phyloP scores from a whole-genome alignment of 2,113 vertebrate species.

The Prunella himalayana region DNA sequence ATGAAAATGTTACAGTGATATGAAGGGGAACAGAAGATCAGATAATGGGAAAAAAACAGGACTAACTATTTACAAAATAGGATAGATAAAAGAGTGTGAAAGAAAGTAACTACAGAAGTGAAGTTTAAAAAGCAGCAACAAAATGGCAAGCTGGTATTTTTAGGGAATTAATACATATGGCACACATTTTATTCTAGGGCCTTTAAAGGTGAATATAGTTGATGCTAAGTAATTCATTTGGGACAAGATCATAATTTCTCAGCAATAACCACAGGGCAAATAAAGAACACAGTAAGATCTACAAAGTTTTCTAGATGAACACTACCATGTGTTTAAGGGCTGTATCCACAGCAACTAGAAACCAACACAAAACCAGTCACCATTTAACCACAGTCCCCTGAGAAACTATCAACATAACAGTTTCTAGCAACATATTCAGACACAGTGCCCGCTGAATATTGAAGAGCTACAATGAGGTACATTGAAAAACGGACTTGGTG shows the following conservation, averaged over 20 bases:
- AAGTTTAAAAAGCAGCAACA: not conserved
- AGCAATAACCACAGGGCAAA: not conserved
- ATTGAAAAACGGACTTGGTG: not conserved
- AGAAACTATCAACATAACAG: not conserved
- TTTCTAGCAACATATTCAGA: not conserved
- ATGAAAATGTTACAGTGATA: not conserved
- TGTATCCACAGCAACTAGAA: conserved; percentile 29
- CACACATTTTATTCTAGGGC: not conserved
- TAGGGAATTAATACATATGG: not conserved
- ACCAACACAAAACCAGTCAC: conserved; percentile 17
- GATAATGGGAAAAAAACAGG: not conserved
- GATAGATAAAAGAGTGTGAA: not conserved
- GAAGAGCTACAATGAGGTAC: not conserved
- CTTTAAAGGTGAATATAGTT: not conserved
- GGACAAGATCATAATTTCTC: not conserved
- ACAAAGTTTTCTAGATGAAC: not conserved
- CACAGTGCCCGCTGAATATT: not conserved
- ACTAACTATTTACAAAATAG: not conserved
- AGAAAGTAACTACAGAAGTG: not conserved
- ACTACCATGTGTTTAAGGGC: not conserved
- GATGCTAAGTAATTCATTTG: not conserved
- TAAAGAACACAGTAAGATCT: not conserved
- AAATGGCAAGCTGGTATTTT: not conserved
- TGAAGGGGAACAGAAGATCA: not conserved
- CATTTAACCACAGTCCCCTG: not conserved